A percentile compares a stretch with the other conserved stretches of the same genome.
phyloP scores from a whole-genome alignment of 2,797 vertebrate genomes.

The Oophaga sylvatica region DNA sequence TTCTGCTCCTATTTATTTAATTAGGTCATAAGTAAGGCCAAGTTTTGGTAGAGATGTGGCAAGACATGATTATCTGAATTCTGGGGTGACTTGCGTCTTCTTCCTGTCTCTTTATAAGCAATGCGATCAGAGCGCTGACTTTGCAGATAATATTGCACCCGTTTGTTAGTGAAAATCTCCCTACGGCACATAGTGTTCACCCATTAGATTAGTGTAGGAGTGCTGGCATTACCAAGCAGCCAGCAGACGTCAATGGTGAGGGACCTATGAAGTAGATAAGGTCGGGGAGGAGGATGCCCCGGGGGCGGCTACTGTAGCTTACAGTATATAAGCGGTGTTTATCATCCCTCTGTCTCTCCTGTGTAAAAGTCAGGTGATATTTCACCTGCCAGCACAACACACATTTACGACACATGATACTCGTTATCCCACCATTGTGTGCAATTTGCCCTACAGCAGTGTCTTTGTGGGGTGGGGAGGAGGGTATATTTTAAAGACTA shows the following conservation, averaged over 20 bases:
- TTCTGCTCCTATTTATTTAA: too few relatives aligned
- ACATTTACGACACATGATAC: neutral
- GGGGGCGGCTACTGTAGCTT: slow-evolving; percentile 16
- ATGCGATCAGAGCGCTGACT: neutral
- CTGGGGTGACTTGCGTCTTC: neutral
- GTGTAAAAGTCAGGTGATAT: slow-evolving; percentile 40
- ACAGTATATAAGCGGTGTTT: slow-evolving; percentile 25
- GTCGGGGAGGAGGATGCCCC: slow-evolving; percentile 15
- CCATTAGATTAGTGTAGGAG: neutral
- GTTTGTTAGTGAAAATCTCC: neutral
- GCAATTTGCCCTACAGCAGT: neutral
- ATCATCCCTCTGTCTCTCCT: neutral
- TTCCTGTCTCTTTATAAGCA: neutral
- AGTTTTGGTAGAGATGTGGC: neutral
- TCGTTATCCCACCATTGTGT: neutral
- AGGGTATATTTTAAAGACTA: neutral
- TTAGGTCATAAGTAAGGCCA: neutral
- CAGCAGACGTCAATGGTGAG: slow-evolving; percentile 5
- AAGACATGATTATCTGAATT: neutral
- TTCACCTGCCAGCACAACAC: slow-evolving; percentile 2
- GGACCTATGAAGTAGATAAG: slow-evolving; percentile 6
- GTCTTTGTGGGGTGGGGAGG: neutral
- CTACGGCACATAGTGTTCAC: neutral
- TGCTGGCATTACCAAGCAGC: neutral
- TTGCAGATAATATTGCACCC: neutral